Percentiles rank a stretch among this genome's conserved stretches.
These are phyloP conservation scores for Hassar affinis DNA, from an alignment of 2,113 vertebrate genomes.

Conservation along the genomic window DNA sequence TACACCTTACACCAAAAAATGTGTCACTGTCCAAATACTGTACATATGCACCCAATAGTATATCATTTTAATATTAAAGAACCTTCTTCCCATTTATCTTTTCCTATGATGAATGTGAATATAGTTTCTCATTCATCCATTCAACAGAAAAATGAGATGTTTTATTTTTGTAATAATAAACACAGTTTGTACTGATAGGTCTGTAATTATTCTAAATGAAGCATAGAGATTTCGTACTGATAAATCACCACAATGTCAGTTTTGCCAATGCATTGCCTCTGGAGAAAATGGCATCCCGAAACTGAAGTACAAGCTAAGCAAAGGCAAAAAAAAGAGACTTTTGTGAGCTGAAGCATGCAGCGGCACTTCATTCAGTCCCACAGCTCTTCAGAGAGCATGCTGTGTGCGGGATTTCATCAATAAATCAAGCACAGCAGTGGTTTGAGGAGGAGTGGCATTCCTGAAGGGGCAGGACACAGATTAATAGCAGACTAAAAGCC, in stretches of 20 bases:
- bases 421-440: slow-evolving; percentile 41
- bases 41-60: background rate
- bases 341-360: slow-evolving; percentile 1
- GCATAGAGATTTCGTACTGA: background rate
- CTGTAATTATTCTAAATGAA: background rate
- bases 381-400: slow-evolving; percentile 24
- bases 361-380: slow-evolving; percentile 7
- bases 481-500: slow-evolving; percentile 27
- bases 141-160: background rate
- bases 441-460: slow-evolving; percentile 32
- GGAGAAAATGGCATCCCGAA: background rate
- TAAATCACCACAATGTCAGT: slow-evolving; percentile 11
- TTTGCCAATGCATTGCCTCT: background rate
- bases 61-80: background rate
- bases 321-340: background rate
- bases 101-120: background rate
- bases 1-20: background rate
- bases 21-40: background rate
- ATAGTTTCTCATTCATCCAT: background rate
- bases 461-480: slow-evolving; percentile 24
- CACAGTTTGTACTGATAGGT: background rate
- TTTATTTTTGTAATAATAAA: background rate
- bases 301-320: slow-evolving; percentile 31
- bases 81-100: background rate
- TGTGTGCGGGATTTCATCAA: slow-evolving; percentile 31